Base-by-base conservation (phyloP, 2,888 invertebrate genomes). In the Campoplex capitator region DNA sequence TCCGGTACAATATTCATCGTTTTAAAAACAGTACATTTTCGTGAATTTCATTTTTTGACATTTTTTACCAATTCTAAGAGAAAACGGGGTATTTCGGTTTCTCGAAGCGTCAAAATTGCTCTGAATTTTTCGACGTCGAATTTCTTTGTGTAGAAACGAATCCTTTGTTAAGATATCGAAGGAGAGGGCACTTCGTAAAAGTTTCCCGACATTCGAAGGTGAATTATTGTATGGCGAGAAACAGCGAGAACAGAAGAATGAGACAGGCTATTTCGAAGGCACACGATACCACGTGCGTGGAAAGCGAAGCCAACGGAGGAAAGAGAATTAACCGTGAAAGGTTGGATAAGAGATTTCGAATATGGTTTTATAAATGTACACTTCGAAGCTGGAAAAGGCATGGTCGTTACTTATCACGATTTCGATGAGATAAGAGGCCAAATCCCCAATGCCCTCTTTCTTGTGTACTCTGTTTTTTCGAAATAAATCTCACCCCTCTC, bases 401-500 rank as follows among this genome's bases (percentile, higher is more conserved):
- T 45, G 79, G 45, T 83, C 75, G 78, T 83, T 83, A 79, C 79
- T 75, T 71, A 86, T 76, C 83, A 54, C 75, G 83, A 86, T 83
- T 56, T 70, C 70, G 75, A 76, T 70, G 83, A 86, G 86, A 86
- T 86, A 86, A 80, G 75, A 83, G 65, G 86, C 79, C 79, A 76
- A 79, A 83, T 75, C 83, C 62, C 79, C 71, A 48, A 68, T 83
- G 79, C 48, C 86, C 79, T 56, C 70, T 83, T 83, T 79, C 68
- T 83, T 62, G 54, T 56, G 56, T 70, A 75, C 75, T 70, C 54
- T 78, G 48, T 77, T 77, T 67, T 13, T 23, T 23, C 23, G 58
- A 78, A 82, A 78, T 82, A 85, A 74, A 38, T 78, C 38, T 56
- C n/a, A 73, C 23, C 71, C 74, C 45, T 28, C 35, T 35, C 23